phyloP scores from a whole-genome alignment of 2,888 invertebrate genomes.

The Eristalinus sepulchralis region DNA sequence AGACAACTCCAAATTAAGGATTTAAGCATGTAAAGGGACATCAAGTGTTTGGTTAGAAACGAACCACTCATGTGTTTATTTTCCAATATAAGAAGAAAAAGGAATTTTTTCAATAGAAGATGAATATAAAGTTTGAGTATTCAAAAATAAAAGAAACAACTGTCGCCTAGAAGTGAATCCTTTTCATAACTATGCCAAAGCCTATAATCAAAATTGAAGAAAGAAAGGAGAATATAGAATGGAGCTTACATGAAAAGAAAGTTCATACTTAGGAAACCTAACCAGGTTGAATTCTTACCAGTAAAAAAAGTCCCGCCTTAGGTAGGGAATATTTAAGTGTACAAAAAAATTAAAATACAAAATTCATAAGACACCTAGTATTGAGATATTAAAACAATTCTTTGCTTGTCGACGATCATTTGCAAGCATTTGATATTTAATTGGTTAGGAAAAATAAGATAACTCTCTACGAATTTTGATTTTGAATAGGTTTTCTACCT shows the following conservation, averaged over 20 bases:
- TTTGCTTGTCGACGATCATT: too few relatives aligned
- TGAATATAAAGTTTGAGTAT: background rate
- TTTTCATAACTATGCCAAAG: slow-evolving; percentile 6
- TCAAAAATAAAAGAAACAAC: background rate
- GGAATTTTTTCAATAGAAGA: background rate
- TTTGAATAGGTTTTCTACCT: too few relatives aligned
- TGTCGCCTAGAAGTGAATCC: background rate
- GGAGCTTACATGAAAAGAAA: slow-evolving; percentile 1
- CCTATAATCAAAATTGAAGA: background rate
- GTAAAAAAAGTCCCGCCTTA: slow-evolving; percentile 72
- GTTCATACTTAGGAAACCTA: slow-evolving; percentile 28
- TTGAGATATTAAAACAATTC: too few relatives aligned
- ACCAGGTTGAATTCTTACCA: slow-evolving; percentile 67
- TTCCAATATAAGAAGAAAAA: background rate
- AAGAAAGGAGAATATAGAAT: background rate
- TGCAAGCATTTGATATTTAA: too few relatives aligned
- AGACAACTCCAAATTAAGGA: too few relatives aligned
- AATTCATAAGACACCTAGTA: slow-evolving; percentile 28
- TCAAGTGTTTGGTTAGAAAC: background rate
- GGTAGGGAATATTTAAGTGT: slow-evolving; percentile 58
- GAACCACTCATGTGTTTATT: background rate
- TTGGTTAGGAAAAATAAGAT: too few relatives aligned
- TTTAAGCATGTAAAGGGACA: too few relatives aligned
- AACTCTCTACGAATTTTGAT: too few relatives aligned
- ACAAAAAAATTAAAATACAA: slow-evolving; percentile 41